These are phyloP conservation scores for Palythoa caribaeorum DNA, from an alignment of 92 coral and sea anemone genomes.

Conservation along the genomic window DNA sequence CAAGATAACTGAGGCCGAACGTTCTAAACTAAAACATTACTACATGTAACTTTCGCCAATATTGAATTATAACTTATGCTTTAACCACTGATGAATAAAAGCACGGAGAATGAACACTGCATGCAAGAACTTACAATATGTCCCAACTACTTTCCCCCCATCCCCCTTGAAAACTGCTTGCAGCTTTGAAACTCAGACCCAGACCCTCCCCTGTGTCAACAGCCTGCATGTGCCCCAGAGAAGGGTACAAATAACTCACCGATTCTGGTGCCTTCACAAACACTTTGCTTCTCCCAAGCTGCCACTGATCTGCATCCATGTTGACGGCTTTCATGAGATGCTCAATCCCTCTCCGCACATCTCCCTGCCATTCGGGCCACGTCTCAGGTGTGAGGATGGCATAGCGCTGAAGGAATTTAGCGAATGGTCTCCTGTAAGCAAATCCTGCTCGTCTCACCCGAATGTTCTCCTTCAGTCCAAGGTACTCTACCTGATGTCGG, in stretches of 20 bases:
- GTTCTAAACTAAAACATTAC: no score
- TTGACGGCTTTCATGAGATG: constrained; percentile 95
- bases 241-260: constrained; percentile 60
- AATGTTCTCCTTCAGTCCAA: constrained; percentile 96
- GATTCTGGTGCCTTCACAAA: constrained; percentile 98
- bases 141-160: no score
- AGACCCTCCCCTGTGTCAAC: no score
- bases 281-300: constrained; percentile 95
- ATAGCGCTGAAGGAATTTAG: constrained; percentile 92
- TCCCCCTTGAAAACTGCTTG: no score
- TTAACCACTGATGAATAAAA: no score
- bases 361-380: constrained; percentile 95
- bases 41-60: no score
- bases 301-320: constrained; percentile 99
- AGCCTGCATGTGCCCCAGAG: not conserved
- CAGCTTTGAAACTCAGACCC: no score
- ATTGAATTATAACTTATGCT: no score
- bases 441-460: constrained; percentile 98
- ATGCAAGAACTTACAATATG: no score
- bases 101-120: no score
- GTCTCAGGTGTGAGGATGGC: constrained; percentile 96
- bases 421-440: constrained; percentile 95
- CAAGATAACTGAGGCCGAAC: no score
- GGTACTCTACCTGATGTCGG: constrained; percentile 95
- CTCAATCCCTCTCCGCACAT: constrained; percentile 85